phyloP scores from a whole-genome alignment of 23 tunicate genomes.

The Phallusia fumigata region DNA sequence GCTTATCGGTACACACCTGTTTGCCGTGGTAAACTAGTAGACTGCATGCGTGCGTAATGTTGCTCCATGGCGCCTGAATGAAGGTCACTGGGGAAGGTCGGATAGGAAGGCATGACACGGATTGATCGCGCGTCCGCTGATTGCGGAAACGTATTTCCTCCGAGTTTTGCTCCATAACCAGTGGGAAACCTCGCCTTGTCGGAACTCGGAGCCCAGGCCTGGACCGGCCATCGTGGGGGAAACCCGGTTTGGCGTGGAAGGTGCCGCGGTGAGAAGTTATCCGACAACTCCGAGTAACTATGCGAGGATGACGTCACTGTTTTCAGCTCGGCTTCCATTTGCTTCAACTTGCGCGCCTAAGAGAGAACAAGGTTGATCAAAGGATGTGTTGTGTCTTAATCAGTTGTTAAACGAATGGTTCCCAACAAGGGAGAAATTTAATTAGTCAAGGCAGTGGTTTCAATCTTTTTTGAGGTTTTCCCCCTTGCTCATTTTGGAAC shows the following conservation, averaged over 20 bases:
- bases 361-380: neutral
- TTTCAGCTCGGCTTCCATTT: conserved; percentile 23
- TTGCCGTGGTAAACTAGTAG: too few species aligned
- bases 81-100: neutral
- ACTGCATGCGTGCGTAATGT: too few species aligned
- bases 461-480: too few species aligned
- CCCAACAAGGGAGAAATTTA: too few species aligned
- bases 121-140: neutral
- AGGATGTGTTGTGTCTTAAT: too few species aligned
- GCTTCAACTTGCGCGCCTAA: conserved; percentile 38
- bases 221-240: neutral
- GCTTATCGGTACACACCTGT: too few species aligned
- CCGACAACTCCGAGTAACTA: conserved; percentile 14
- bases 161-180: neutral
- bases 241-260: neutral
- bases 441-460: too few species aligned
- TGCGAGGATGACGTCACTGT: conserved; percentile 11
- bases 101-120: neutral
- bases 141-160: neutral
- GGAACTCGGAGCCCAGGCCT: neutral
- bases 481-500: too few species aligned
- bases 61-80: too few species aligned
- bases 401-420: too few species aligned
- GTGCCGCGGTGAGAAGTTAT: conserved; percentile 36
- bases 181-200: neutral